Evolutionary conservation across 2,113 vertebrate genomes (phyloP).

Genomic region (Apodemus speciosus): DNA sequence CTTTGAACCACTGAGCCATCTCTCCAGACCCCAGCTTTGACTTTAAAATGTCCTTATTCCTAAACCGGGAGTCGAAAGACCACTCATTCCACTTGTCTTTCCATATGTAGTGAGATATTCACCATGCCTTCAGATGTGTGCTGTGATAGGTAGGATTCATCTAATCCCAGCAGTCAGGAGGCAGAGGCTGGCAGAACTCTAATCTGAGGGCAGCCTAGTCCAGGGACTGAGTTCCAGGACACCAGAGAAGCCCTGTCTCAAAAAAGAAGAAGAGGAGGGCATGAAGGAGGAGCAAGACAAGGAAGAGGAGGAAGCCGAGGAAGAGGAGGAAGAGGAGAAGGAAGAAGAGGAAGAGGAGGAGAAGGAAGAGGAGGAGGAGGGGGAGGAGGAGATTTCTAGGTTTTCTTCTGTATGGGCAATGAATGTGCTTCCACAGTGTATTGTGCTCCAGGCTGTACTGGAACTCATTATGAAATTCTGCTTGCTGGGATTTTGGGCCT

Average conservation of each 20-base stretch:
- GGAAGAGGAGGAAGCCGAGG: too few relatives aligned
- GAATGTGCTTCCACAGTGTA: background rate
- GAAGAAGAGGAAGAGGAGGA: too few relatives aligned
- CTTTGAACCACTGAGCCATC: background rate
- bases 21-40: background rate
- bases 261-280: background rate
- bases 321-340: too few relatives aligned
- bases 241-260: background rate
- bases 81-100: background rate
- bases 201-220: background rate
- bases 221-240: background rate
- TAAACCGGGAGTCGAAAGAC: background rate
- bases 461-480: background rate
- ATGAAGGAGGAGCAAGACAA: too few relatives aligned
- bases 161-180: background rate
- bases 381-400: background rate
- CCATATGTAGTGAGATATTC: background rate
- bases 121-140: background rate
- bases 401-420: background rate
- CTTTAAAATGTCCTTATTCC: background rate
- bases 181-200: background rate
- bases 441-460: background rate
- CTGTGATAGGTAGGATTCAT: background rate
- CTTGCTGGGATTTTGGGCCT: background rate
- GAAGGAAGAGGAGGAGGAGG: too few relatives aligned